These are phyloP conservation scores for Sitta europaea DNA, from an alignment of 2,113 vertebrate species.

Conservation along the genomic window DNA sequence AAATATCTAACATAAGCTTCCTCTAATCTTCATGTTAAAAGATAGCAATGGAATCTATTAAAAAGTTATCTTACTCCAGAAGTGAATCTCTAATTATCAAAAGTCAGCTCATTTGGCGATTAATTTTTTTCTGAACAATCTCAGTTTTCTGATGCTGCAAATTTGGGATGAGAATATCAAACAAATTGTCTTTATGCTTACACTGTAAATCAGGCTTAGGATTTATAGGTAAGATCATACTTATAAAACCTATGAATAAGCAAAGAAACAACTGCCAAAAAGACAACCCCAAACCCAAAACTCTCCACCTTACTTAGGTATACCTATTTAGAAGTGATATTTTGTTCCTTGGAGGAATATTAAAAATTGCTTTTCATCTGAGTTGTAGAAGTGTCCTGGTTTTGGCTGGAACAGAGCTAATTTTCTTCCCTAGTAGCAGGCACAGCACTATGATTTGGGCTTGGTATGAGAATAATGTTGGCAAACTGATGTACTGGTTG, in stretches of 20 bases:
- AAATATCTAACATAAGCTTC: not conserved
- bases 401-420: not conserved
- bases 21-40: not conserved
- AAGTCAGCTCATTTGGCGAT: not conserved
- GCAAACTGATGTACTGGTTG: not conserved
- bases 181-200: not conserved
- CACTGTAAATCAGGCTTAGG: not conserved
- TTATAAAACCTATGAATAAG: not conserved
- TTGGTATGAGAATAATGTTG: not conserved
- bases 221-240: not conserved
- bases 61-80: not conserved
- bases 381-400: not conserved
- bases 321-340: not conserved
- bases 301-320: not conserved
- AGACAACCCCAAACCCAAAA: not conserved
- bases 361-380: not conserved
- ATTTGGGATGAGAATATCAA: not conserved
- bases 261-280: not conserved
- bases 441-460: not conserved
- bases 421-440: not conserved
- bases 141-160: not conserved
- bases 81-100: not conserved
- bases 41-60: not conserved
- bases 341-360: not conserved
- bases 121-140: not conserved